Evolutionary conservation across 1,140 invertebrate species (phyloP).

Genomic region (Meteorus sp.): DNA sequence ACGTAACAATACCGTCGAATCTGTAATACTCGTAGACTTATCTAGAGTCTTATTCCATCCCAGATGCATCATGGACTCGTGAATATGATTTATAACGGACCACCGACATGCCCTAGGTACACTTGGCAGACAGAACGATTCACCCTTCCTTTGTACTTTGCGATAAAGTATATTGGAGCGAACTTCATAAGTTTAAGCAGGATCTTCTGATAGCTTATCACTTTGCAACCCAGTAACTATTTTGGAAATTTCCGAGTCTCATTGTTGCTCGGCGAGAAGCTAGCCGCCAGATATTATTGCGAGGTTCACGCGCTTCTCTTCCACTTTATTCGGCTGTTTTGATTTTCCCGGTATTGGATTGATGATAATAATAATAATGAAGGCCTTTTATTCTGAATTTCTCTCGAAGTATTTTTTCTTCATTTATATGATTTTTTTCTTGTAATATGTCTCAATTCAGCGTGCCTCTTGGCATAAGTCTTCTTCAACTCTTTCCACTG

Average conservation of each 20-base stretch:
- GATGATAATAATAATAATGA: no score
- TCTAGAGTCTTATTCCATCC: constrained; percentile 38
- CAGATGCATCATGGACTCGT: constrained; percentile 36
- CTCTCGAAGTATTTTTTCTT: no score
- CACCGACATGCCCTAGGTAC: constrained; percentile 37
- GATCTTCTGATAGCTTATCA: constrained; percentile 27
- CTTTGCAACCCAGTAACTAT: constrained; percentile 24
- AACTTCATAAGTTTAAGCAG: constrained; percentile 35
- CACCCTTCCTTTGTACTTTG: constrained; percentile 31
- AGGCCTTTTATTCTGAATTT: no score
- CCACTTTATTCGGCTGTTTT: neutral
- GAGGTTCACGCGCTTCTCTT: constrained; percentile 29
- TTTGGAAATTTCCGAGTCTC: constrained; percentile 26
- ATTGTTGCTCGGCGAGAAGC: constrained; percentile 31
- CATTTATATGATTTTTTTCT: no score
- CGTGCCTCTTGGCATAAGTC: no score
- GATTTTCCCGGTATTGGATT: constrained; percentile 5
- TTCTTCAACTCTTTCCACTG: no score
- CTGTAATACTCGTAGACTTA: constrained; percentile 36
- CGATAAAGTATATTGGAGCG: constrained; percentile 32
- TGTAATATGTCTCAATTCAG: no score
- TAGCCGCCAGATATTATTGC: constrained; percentile 28
- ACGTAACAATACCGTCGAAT: no score
- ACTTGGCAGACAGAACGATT: constrained; percentile 39
- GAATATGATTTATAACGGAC: constrained; percentile 43